These are phyloP conservation scores for Dunckerocampus dactyliophorus DNA, from an alignment of 2,113 vertebrate species.

Conservation along the genomic window DNA sequence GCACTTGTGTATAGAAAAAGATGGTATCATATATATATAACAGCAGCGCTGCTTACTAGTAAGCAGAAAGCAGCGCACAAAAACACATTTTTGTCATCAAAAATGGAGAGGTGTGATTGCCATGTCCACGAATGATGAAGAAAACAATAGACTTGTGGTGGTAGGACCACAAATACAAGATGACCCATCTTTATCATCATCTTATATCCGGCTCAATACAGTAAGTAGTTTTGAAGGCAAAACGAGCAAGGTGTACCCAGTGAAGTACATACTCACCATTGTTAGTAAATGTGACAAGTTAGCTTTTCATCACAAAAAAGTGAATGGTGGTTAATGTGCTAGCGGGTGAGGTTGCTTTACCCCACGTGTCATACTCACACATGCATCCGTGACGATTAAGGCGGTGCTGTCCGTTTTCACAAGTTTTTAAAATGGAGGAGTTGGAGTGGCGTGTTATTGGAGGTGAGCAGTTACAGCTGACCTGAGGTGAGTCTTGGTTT, in stretches of 20 bases:
- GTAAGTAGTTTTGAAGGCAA: not conserved
- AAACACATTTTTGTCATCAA: too few relatives aligned
- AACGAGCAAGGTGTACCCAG: not conserved
- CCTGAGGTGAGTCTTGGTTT: slow-evolving; percentile 86
- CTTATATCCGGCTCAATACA: too few relatives aligned
- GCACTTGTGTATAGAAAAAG: too few relatives aligned
- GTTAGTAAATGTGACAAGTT: slow-evolving; percentile 50
- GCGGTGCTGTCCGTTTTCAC: slow-evolving; percentile 52
- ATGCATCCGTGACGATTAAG: slow-evolving; percentile 66
- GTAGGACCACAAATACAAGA: too few relatives aligned
- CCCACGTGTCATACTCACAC: slow-evolving; percentile 82
- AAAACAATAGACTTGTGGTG: too few relatives aligned
- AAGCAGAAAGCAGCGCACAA: too few relatives aligned
- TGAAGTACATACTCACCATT: slow-evolving; percentile 6
- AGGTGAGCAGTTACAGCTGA: slow-evolving; percentile 85
- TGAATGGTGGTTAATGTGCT: not conserved
- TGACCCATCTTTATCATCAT: too few relatives aligned
- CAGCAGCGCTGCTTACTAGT: too few relatives aligned
- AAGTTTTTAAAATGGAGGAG: slow-evolving; percentile 54
- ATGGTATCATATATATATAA: too few relatives aligned
- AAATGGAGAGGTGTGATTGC: too few relatives aligned
- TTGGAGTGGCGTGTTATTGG: slow-evolving; percentile 53
- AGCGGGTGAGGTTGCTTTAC: not conserved
- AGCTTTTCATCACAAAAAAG: slow-evolving; percentile 16
- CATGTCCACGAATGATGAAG: too few relatives aligned